phyloP scores from a whole-genome alignment of 2,888 invertebrate genomes.

The Altica lythri region DNA sequence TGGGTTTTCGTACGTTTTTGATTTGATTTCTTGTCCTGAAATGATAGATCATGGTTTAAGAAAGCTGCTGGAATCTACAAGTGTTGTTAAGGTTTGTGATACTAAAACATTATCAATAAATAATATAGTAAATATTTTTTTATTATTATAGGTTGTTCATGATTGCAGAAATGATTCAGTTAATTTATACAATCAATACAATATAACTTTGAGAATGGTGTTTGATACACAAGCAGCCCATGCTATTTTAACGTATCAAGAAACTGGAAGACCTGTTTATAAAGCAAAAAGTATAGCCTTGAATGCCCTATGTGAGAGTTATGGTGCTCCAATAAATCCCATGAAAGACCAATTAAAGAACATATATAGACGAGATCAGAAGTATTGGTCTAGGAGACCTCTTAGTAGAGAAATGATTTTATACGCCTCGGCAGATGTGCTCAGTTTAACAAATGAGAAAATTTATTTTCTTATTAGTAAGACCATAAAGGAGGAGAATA shows the following conservation, averaged over 20 bases:
- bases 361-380: constrained; percentile 81
- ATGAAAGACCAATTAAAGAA: constrained; percentile 89
- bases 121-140: neutral
- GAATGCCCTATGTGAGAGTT: constrained; percentile 87
- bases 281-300: constrained; percentile 93
- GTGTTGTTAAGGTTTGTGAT: constrained; percentile 76
- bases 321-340: constrained; percentile 86
- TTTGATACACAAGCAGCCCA: constrained; percentile 89
- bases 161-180: constrained; percentile 92
- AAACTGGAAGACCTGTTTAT: constrained; percentile 87
- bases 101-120: constrained; percentile 6
- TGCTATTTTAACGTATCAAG: constrained; percentile 87
- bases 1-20: constrained; percentile 86
- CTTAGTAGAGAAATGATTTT: constrained; percentile 88
- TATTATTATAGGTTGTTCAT: constrained; percentile 70
- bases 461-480: constrained; percentile 75
- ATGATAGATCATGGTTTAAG: constrained; percentile 82
- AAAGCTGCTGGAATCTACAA: constrained; percentile 77
- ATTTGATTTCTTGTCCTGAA: constrained; percentile 81
- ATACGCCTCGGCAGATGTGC: constrained; percentile 88
- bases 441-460: constrained; percentile 83
- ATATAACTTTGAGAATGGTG: constrained; percentile 79
- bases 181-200: constrained; percentile 84
- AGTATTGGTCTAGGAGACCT: constrained; percentile 87
- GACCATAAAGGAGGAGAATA: constrained; percentile 73